Evolutionary conservation across 2,888 invertebrate genomes (phyloP).

Genomic region (Sphecodes monilicornis): DNA sequence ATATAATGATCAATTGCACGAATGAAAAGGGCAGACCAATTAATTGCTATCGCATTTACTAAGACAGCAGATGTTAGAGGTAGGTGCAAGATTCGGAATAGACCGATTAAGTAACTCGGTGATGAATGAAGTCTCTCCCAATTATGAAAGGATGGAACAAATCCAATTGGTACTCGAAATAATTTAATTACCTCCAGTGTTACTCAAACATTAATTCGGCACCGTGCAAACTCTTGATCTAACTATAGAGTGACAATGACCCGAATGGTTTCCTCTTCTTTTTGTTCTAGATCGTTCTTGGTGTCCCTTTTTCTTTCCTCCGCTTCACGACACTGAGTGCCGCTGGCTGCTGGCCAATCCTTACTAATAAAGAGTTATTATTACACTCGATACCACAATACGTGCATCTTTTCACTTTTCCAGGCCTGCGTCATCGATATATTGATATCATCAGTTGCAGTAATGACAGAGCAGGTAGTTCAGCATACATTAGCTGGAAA

Average conservation of each 20-base stretch:
- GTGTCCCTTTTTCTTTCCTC: slow-evolving; percentile 36
- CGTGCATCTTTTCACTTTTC: slow-evolving; percentile 8
- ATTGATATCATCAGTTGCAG: background rate
- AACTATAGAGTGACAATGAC: slow-evolving; percentile 83
- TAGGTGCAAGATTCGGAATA: background rate
- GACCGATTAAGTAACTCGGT: background rate
- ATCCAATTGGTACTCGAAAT: slow-evolving; percentile 14
- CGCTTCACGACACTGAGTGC: slow-evolving; percentile 47
- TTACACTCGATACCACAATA: slow-evolving; percentile 24
- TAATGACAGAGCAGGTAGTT: background rate
- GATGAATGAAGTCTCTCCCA: slow-evolving; percentile 3
- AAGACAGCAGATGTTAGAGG: background rate
- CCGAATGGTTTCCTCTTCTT: slow-evolving; percentile 74
- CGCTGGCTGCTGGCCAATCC: slow-evolving; percentile 56
- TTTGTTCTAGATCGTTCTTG: slow-evolving; percentile 8
- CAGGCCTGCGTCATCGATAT: background rate
- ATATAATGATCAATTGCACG: background rate
- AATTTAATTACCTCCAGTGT: slow-evolving; percentile 30
- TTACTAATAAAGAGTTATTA: slow-evolving; percentile 38
- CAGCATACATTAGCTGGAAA: background rate
- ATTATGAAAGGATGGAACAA: slow-evolving; percentile 19
- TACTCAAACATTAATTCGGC: slow-evolving; percentile 19
- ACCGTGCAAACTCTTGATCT: slow-evolving; percentile 50
- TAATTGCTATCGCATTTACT: background rate
- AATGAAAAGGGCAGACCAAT: background rate